phyloP scores from a whole-genome alignment of 2,888 invertebrate genomes.

The Andrena praecox region DNA sequence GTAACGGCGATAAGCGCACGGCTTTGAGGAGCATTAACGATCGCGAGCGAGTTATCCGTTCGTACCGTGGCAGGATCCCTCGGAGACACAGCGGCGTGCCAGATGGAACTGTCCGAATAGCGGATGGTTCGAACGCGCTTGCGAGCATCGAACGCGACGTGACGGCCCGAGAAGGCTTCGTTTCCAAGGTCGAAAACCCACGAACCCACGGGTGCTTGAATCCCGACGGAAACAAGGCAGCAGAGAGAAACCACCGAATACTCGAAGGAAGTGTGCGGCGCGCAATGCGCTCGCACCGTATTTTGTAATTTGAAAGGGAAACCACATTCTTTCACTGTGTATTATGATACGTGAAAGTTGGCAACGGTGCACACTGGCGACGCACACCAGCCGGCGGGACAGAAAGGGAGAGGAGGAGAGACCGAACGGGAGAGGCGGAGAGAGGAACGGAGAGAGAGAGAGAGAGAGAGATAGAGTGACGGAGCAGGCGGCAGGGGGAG shows the following conservation, averaged over 20 bases:
- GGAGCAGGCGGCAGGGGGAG: background rate
- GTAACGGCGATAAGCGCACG: background rate
- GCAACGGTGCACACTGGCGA: slow-evolving; percentile 72
- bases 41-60: background rate
- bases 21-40: background rate
- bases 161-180: background rate
- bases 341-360: slow-evolving; percentile 85
- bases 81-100: no score
- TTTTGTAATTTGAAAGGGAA: slow-evolving; percentile 85
- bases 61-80: background rate
- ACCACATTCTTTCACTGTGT: slow-evolving; percentile 84
- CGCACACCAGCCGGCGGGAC: slow-evolving; percentile 35
- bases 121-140: background rate
- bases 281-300: slow-evolving; percentile 71
- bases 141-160: background rate
- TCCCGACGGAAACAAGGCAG: slow-evolving; percentile 16
- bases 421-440: slow-evolving; percentile 19
- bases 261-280: slow-evolving; percentile 73
- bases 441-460: slow-evolving; percentile 8
- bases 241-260: slow-evolving; percentile 63
- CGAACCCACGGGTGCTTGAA: background rate
- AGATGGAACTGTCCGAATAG: no score
- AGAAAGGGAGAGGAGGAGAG: slow-evolving; percentile 37
- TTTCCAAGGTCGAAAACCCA: background rate
- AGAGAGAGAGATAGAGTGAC: background rate